Evolutionary conservation across 2,113 vertebrate genomes (phyloP).

Genomic region (Macroglossus sobrinus): DNA sequence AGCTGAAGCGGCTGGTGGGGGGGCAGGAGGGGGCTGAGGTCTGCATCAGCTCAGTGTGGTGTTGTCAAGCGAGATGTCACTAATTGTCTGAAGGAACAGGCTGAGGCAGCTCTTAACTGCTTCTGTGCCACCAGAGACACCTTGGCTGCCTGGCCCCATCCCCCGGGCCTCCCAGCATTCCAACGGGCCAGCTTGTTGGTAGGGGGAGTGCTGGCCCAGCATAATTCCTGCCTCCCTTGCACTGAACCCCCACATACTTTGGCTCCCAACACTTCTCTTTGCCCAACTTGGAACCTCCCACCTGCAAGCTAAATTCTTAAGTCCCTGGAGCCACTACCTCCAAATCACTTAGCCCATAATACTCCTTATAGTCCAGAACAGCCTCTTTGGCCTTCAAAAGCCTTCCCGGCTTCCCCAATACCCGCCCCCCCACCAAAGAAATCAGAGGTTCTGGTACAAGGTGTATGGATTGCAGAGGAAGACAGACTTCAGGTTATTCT

Average conservation of each 20-base stretch:
- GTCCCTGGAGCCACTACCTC: conserved; percentile 25
- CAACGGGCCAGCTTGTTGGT: conserved; percentile 26
- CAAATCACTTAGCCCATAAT: background rate
- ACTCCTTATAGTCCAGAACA: background rate
- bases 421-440: background rate
- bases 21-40: conserved; percentile 72
- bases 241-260: conserved; percentile 57
- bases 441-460: background rate
- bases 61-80: conserved; percentile 88
- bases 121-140: conserved; percentile 77
- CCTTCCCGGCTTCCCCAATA: background rate
- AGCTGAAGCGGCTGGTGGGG: conserved; percentile 71
- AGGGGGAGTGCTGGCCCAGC: conserved; percentile 35
- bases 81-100: conserved; percentile 87
- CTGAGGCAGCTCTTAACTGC: conserved; percentile 85
- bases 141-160: conserved; percentile 71
- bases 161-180: conserved; percentile 71
- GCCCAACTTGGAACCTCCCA: conserved; percentile 62
- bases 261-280: conserved; percentile 36
- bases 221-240: conserved; percentile 33
- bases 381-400: background rate
- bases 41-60: conserved; percentile 80
- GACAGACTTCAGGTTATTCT: background rate
- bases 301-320: conserved; percentile 55
- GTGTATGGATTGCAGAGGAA: background rate